Base-by-base conservation (phyloP, 2,797 vertebrate species). In the Ptychadena robeensis region DNA sequence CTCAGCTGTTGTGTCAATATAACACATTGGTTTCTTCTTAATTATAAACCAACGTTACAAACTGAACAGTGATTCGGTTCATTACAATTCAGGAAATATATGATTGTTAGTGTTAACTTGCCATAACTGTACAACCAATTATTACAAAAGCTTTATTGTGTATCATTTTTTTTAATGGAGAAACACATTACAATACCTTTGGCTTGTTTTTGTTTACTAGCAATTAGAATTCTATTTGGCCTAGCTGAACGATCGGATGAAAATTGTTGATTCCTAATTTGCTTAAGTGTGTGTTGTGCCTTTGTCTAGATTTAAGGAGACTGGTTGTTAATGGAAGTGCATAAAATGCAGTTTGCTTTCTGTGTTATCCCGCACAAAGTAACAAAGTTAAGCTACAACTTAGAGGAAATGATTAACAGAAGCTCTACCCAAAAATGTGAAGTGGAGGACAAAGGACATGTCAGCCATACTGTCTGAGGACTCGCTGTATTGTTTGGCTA, bases 11-110 rank as follows among this genome's bases (percentile, higher is more conserved):
- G 38, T 32, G 40, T 34, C 66, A 63, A 69, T 40, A 65, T 64
- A 64, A 77, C 27, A 71, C 30, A 71, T 77, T 82, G 28, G 44
- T 79, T 79, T 68, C 32, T 25, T 57, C 31, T 68, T n/a, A 79
- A 32, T 57, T 79, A 65, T 53, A 53, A 57, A 35, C 64, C 65
- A 57, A 35, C 27, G 48, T 0, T 69, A 67, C 22, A n/a, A 53
- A 53, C 35, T 34, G 72, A 59, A 59, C 81, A 76, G 64, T 70
- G 63, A 71, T 77, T 14, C 28, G 25, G 32, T 70, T 37, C 57
- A 37, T 82, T 71, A 14, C 18, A 18, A 34, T 31, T 10, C 40
- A 68, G 77, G 30, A 34, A 78, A 67, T 79, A 68, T 30, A 31
- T 32, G 30, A 67, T 59, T 25, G 59, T 28, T 61, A 28, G 25